Conservation (phyloP, 1,140 invertebrate species). For the Chymomyza costata region DNA sequence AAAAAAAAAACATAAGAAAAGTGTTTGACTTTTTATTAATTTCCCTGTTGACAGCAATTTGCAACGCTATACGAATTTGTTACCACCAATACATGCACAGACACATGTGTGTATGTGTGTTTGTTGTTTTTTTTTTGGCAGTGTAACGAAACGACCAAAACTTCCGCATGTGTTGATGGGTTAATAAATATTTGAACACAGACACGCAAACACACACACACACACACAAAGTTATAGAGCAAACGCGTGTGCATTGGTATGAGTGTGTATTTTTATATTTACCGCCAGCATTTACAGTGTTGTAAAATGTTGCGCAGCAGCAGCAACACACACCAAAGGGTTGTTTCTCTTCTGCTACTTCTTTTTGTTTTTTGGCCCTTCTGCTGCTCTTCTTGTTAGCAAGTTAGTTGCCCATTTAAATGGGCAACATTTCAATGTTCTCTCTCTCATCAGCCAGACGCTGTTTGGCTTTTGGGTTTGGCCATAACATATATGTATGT, state of each 20-base stretch:
- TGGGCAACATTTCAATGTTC: slow-evolving; percentile 34
- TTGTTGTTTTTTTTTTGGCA: slow-evolving; percentile 27
- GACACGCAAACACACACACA: slow-evolving; percentile 28
- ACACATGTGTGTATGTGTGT: background rate
- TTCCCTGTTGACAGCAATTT: slow-evolving; percentile 72
- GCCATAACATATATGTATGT: background rate
- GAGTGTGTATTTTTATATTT: slow-evolving; percentile 65
- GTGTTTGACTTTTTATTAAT: slow-evolving; percentile 70
- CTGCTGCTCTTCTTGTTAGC: slow-evolving; percentile 38
- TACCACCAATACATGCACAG: slow-evolving; percentile 42
- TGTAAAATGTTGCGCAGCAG: slow-evolving; percentile 59
- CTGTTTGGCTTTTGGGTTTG: background rate
- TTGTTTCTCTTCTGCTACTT: slow-evolving; percentile 8
- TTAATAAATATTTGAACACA: slow-evolving; percentile 70
- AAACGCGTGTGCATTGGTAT: slow-evolving; percentile 17
- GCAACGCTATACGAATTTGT: slow-evolving; percentile 67
- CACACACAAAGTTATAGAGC: slow-evolving; percentile 16
- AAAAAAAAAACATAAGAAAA: slow-evolving; percentile 48
- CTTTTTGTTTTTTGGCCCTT: slow-evolving; percentile 3
- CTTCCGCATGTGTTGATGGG: slow-evolving; percentile 69
- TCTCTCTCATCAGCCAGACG: background rate
- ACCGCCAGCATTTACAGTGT: slow-evolving; percentile 65
- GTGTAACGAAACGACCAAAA: slow-evolving; percentile 63
- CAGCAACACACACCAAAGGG: slow-evolving; percentile 56
- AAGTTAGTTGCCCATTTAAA: slow-evolving; percentile 66